phyloP scores from a whole-genome alignment of 2,797 vertebrate genomes.

The Coregonus ussuriensis region DNA sequence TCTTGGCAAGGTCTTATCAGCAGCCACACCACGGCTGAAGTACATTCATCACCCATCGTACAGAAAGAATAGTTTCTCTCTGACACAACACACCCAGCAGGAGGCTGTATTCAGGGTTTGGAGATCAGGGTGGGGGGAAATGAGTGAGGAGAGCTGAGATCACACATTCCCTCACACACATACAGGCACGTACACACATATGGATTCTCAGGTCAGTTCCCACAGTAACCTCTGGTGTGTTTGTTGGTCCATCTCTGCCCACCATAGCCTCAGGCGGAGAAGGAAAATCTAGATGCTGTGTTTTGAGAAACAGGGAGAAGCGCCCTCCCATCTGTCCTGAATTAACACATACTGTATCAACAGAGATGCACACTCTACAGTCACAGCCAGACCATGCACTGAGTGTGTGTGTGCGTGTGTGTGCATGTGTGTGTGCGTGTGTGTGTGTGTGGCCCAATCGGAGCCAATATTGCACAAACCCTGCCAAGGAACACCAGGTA shows the following conservation, averaged over 20 bases:
- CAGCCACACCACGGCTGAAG: too few species aligned
- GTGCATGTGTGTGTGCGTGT: too few species aligned
- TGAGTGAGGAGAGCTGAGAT: slow-evolving; percentile 32
- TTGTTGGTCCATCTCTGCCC: slow-evolving; percentile 33
- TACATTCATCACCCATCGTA: not conserved
- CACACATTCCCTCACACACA: not conserved
- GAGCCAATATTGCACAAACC: not conserved
- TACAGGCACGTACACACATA: slow-evolving; percentile 1
- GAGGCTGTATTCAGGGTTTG: slow-evolving; percentile 12
- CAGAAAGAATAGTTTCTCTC: not conserved
- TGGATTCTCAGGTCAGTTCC: slow-evolving; percentile 11
- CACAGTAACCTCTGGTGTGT: not conserved
- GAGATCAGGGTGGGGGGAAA: slow-evolving; percentile 15
- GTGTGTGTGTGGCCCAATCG: too few species aligned
- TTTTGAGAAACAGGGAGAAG: not conserved
- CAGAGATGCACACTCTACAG: not conserved
- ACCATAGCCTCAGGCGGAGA: slow-evolving; percentile 36
- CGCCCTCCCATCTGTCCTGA: slow-evolving; percentile 1
- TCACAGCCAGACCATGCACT: too few species aligned
- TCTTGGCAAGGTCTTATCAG: too few species aligned
- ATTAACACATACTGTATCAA: not conserved
- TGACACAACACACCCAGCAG: slow-evolving; percentile 36
- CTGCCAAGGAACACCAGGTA: not conserved
- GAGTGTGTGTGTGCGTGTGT: not conserved
- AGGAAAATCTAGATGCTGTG: slow-evolving; percentile 9